Percentiles rank a stretch among this genome's conserved stretches.
Conservation (phyloP, 2,113 vertebrate species). For the Sylvilagus bachmani region DNA sequence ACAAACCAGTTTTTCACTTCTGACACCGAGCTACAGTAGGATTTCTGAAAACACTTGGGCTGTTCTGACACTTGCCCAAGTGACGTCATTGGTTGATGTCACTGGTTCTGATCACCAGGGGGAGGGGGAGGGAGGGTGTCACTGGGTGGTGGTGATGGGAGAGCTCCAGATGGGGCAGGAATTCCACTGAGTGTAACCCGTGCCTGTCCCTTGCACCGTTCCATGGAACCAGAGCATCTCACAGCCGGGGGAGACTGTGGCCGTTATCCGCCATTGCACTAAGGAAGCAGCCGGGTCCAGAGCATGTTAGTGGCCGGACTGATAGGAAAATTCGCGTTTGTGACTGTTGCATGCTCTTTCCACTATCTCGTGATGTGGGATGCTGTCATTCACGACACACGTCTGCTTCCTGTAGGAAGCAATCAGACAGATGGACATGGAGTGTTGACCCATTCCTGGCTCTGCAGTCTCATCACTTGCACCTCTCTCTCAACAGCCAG, state of each 20-base stretch:
- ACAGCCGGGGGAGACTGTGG: neutral
- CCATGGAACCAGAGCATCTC: neutral
- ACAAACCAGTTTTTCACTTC: neutral
- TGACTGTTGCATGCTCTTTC: neutral
- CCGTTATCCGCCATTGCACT: neutral
- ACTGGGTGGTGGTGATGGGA: neutral
- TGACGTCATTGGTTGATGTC: neutral
- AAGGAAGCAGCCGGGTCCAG: neutral
- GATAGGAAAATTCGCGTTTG: neutral
- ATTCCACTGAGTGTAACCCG: neutral
- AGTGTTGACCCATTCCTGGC: neutral
- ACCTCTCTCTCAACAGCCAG: neutral
- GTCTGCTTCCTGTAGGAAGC: constrained; percentile 3
- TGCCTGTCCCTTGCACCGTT: neutral
- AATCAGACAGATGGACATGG: neutral
- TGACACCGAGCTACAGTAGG: neutral
- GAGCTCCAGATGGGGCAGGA: neutral
- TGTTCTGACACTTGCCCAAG: neutral
- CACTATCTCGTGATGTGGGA: neutral
- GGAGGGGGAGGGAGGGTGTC: neutral
- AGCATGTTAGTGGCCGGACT: neutral
- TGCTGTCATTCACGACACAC: neutral
- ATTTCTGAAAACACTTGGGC: neutral
- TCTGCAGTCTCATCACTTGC: neutral
- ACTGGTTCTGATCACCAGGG: neutral